These are phyloP conservation scores for Smittia sp. DNA, from an alignment of 2,888 invertebrate species.

Conservation along the genomic window DNA sequence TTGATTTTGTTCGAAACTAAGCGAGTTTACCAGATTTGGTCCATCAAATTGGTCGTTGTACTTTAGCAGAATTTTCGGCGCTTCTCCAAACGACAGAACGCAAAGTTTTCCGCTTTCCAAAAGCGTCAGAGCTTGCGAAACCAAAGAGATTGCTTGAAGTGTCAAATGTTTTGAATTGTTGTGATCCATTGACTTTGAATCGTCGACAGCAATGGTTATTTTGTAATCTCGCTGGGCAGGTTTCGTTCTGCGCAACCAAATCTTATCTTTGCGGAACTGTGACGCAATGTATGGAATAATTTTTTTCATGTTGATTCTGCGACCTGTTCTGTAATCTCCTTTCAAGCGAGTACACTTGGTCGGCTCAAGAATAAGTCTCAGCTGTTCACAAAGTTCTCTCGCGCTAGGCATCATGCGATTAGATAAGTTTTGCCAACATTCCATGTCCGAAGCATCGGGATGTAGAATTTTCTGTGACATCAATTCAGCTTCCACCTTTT, in stretches of 20 bases:
- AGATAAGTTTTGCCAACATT: conserved; percentile 51
- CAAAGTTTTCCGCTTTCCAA: conserved; percentile 92
- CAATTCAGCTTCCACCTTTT: conserved; percentile 50
- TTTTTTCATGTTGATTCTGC: conserved; percentile 96
- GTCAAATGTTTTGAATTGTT: conserved; percentile 87
- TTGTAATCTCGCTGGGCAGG: conserved; percentile 95
- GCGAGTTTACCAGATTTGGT: conserved; percentile 71
- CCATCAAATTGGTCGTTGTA: conserved; percentile 83
- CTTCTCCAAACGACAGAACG: conserved; percentile 88
- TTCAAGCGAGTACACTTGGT: conserved; percentile 86
- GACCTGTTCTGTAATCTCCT: conserved; percentile 96
- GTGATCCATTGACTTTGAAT: conserved; percentile 88
- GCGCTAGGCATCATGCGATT: conserved; percentile 60
- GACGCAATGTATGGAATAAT: conserved; percentile 99
- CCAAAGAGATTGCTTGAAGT: conserved; percentile 90
- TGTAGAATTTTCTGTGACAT: conserved; percentile 46
- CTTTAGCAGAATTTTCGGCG: conserved; percentile 80
- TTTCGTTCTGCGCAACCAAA: conserved; percentile 94
- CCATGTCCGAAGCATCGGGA: conserved; percentile 49
- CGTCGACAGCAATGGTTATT: conserved; percentile 93
- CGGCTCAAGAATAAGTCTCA: conserved; percentile 92
- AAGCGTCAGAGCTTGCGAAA: conserved; percentile 83
- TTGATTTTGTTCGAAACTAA: conserved; percentile 85
- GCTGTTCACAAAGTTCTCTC: conserved; percentile 86
- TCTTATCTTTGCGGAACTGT: conserved; percentile 97